A percentile compares a stretch with the other conserved stretches of the same genome.
Conservation (phyloP, 2,888 invertebrate genomes). For the Thymelicus lineola region DNA sequence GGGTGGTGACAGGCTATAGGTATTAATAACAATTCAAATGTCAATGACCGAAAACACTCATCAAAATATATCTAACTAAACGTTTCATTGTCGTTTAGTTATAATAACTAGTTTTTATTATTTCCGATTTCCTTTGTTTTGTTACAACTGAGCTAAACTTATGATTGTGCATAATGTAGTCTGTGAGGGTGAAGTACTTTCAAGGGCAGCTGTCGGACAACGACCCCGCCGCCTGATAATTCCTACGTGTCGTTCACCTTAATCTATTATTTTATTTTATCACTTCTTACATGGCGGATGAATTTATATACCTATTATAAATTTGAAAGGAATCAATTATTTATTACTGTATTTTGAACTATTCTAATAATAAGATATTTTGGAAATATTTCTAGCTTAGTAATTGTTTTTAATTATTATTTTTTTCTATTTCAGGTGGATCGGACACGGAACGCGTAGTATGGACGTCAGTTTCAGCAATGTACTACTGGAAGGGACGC, state of each 20-base stretch:
- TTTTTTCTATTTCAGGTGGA: slow-evolving; percentile 56
- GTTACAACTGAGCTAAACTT: background rate
- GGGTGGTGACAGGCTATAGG: no score
- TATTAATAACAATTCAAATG: no score
- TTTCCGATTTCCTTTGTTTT: slow-evolving; percentile 24
- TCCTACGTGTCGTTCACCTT: slow-evolving; percentile 48
- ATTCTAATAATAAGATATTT: background rate
- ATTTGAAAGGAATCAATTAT: background rate
- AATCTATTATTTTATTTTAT: background rate
- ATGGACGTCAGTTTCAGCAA: slow-evolving; percentile 92
- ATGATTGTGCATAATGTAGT: slow-evolving; percentile 47
- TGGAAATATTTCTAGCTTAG: no score
- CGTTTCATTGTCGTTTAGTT: background rate
- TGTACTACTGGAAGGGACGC: slow-evolving; percentile 93
- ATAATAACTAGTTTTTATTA: background rate
- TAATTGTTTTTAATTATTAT: no score
- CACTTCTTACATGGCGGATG: background rate
- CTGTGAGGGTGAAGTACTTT: slow-evolving; percentile 72
- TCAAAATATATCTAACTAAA: no score
- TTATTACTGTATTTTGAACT: background rate
- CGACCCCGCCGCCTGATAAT: slow-evolving; percentile 66
- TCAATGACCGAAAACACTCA: no score
- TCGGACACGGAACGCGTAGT: slow-evolving; percentile 75
- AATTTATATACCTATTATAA: background rate
- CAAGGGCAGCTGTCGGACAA: slow-evolving; percentile 77